Percentiles rank a stretch among this genome's conserved stretches.
Evolutionary conservation across 2,113 vertebrate species (phyloP).

Genomic region (Oncorhynchus masou): DNA sequence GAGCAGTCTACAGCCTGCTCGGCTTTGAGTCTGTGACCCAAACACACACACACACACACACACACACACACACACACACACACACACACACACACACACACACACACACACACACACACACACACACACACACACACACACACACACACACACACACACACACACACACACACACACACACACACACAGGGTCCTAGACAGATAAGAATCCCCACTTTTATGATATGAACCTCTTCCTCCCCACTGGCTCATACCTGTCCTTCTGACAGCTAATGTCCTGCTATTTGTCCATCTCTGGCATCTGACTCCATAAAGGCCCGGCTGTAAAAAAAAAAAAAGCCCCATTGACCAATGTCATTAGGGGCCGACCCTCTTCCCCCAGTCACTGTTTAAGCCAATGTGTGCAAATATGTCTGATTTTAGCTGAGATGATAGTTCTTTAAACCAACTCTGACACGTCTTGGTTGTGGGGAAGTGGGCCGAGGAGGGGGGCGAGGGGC

Average conservation of each 20-base stretch:
- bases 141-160: slow-evolving; percentile 38
- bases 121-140: slow-evolving; percentile 46
- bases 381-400: slow-evolving; percentile 19
- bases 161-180: slow-evolving; percentile 46
- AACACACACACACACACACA: slow-evolving; percentile 24
- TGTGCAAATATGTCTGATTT: too few relatives aligned
- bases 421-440: too few relatives aligned
- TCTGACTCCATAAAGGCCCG: slow-evolving; percentile 59
- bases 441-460: too few relatives aligned
- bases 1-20: too few relatives aligned
- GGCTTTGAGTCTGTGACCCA: too few relatives aligned
- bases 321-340: slow-evolving; percentile 44
- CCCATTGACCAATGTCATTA: slow-evolving; percentile 62
- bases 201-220: slow-evolving; percentile 69
- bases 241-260: slow-evolving; percentile 57
- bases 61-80: slow-evolving; percentile 46
- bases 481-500: too few relatives aligned
- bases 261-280: slow-evolving; percentile 70
- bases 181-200: slow-evolving; percentile 36
- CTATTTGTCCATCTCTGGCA: slow-evolving; percentile 71
- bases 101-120: slow-evolving; percentile 49
- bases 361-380: slow-evolving; percentile 44
- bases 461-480: too few relatives aligned
- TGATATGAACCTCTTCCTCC: slow-evolving; percentile 66
- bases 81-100: slow-evolving; percentile 46